Evolutionary conservation across 2,888 invertebrate genomes (phyloP), one percentile per base, ranked within the genome.

Genomic region (Hypselothyrea guttata): DNA sequence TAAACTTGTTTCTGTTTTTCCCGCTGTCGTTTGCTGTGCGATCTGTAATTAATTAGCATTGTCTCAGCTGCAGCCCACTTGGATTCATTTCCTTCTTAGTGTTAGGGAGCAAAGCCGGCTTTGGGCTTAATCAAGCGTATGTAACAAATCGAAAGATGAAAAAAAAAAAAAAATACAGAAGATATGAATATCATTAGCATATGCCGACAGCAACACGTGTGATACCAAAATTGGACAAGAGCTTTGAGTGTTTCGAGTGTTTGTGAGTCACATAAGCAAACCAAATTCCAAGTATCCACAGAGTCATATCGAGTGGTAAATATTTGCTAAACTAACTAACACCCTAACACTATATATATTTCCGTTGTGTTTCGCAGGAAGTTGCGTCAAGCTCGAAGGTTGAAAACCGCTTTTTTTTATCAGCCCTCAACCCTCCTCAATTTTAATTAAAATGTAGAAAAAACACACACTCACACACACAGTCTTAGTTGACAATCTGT

Each of bases 361-460:
- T 74, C 72, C 72, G 72, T 62, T 57, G 46, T 9, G 18, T 47
- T 67, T 62, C 46, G 18, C 61, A 64, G 73, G 72, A 74, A 74
- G 72, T 74, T 74, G 59, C 64, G 42, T 22, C 62, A 71, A 62
- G 47, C 33, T 75, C 74, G 51, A 56, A 15, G 15, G 22, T 33
- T 46, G 27, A 18, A 30, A 16, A 37, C 16, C 27, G 8, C 8
- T 2, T 12, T 2, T 22, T 35, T 13, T 47, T n/a, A n/a, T n/a
- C n/a, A n/a, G 38, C 12, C 13, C 35, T 42, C 42, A 48, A 16
- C 16, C 28, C 44, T 18, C 60, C 54, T 55, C 63, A 74, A 42
- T 74, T 74, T 84, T 84, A 78, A 78, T 78, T 78, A 74, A 78
- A 78, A 77, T 84, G 78, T 83, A 67, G 42, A 61, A 35, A 31